phyloP scores from a whole-genome alignment of 2,113 vertebrate genomes.

The Oophaga pumilio region DNA sequence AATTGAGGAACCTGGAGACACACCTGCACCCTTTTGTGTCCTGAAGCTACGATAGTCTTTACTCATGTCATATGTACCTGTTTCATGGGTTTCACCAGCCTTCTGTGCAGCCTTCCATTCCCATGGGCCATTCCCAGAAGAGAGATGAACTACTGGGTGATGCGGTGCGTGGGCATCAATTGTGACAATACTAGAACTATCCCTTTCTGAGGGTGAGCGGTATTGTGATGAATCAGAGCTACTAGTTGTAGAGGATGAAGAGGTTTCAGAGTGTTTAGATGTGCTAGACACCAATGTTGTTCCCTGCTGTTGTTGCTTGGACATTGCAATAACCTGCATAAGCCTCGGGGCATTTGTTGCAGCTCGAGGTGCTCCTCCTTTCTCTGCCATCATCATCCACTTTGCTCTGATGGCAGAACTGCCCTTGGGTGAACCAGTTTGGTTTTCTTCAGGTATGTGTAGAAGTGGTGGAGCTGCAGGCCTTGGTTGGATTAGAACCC shows the following conservation, averaged over 20 bases:
- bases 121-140: constrained; percentile 82
- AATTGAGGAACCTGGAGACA: constrained; percentile 73
- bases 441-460: constrained; percentile 85
- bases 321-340: constrained; percentile 92
- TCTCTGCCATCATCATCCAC: constrained; percentile 90
- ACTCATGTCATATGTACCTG: constrained; percentile 76
- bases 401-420: constrained; percentile 83
- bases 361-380: constrained; percentile 66
- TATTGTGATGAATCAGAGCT: constrained; percentile 85
- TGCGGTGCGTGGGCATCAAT: constrained; percentile 87
- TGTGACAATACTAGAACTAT: constrained; percentile 83
- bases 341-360: constrained; percentile 81
- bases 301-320: constrained; percentile 75
- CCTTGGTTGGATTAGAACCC: constrained; percentile 81
- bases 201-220: constrained; percentile 81
- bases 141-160: constrained; percentile 85
- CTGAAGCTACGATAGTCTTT: constrained; percentile 75
- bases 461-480: constrained; percentile 74
- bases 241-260: constrained; percentile 83
- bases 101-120: constrained; percentile 76
- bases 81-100: constrained; percentile 60
- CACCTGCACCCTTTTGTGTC: constrained; percentile 65
- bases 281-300: constrained; percentile 69
- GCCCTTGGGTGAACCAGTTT: constrained; percentile 71
- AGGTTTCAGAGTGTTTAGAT: constrained; percentile 79